Evolutionary conservation across 2,113 vertebrate genomes (phyloP).

Genomic region (Rhea americana): DNA sequence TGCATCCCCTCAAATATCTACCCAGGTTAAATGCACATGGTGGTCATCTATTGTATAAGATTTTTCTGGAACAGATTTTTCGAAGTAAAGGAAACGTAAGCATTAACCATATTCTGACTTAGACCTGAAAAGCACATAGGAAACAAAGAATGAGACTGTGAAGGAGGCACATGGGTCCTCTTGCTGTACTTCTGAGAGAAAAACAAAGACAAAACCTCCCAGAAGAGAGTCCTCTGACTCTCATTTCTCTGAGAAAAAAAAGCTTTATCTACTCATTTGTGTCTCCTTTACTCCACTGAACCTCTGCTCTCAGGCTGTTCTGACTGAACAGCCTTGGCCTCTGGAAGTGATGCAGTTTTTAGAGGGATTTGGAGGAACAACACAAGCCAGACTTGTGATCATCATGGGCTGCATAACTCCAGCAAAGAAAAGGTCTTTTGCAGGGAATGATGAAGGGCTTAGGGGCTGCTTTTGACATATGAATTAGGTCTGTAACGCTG

Average conservation of each 20-base stretch:
- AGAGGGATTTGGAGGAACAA: neutral
- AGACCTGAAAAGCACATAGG: neutral
- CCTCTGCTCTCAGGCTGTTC: neutral
- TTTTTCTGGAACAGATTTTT: too few species aligned
- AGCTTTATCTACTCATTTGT: accelerated
- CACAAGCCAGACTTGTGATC: neutral
- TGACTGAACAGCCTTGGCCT: neutral
- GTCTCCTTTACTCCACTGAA: neutral
- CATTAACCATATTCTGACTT: too few species aligned
- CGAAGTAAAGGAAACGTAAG: too few species aligned
- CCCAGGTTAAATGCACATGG: too few species aligned
- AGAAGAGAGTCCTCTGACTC: neutral
- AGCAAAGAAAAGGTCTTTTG: neutral
- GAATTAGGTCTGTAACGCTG: neutral
- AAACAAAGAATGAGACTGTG: neutral
- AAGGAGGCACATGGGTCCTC: neutral
- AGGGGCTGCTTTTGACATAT: neutral
- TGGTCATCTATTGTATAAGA: too few species aligned
- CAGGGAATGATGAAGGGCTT: neutral
- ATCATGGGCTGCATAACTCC: neutral
- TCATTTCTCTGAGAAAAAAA: neutral
- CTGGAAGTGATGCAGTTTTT: accelerated
- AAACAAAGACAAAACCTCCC: neutral
- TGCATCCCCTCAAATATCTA: too few species aligned
- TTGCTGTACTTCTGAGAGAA: neutral